Conservation (phyloP, 2,113 vertebrate species). For the Cromileptes altivelis region DNA sequence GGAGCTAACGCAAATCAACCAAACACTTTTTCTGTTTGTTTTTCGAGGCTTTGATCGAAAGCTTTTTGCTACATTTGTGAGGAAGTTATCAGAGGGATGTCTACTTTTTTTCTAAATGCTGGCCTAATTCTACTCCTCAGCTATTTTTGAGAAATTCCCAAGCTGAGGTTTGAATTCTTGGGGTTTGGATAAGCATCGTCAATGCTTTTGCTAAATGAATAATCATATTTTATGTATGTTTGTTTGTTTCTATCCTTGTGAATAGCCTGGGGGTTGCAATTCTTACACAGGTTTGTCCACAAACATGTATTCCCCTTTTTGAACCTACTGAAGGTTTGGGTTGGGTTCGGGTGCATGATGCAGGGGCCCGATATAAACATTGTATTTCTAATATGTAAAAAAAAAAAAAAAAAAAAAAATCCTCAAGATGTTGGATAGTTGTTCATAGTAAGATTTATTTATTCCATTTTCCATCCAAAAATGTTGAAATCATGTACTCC, state of each 20-base stretch:
- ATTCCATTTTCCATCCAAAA: conserved; percentile 57
- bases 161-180: conserved; percentile 25
- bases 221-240: conserved; percentile 29
- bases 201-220: conserved; percentile 30
- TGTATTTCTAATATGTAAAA: conserved; percentile 50
- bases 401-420: not conserved
- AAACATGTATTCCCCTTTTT: conserved; percentile 21
- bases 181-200: conserved; percentile 23
- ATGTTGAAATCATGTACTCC: conserved; percentile 44
- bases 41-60: conserved; percentile 24
- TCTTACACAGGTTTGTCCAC: conserved; percentile 33
- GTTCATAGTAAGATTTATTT: conserved; percentile 61
- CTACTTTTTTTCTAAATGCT: conserved; percentile 42
- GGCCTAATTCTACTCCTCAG: conserved; percentile 34
- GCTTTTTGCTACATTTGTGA: conserved; percentile 28
- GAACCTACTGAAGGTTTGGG: conserved; percentile 28
- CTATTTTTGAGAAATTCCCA: conserved; percentile 50
- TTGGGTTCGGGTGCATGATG: conserved; percentile 1
- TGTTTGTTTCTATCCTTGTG: conserved; percentile 39
- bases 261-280: conserved; percentile 18
- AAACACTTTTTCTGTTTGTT: conserved; percentile 11
- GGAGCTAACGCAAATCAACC: conserved; percentile 37
- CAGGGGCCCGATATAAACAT: conserved; percentile 18
- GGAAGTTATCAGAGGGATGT: conserved; percentile 32
- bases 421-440: conserved; percentile 31